Conservation (phyloP, 2,797 vertebrate genomes). For the Pantherophis alleghaniensis region DNA sequence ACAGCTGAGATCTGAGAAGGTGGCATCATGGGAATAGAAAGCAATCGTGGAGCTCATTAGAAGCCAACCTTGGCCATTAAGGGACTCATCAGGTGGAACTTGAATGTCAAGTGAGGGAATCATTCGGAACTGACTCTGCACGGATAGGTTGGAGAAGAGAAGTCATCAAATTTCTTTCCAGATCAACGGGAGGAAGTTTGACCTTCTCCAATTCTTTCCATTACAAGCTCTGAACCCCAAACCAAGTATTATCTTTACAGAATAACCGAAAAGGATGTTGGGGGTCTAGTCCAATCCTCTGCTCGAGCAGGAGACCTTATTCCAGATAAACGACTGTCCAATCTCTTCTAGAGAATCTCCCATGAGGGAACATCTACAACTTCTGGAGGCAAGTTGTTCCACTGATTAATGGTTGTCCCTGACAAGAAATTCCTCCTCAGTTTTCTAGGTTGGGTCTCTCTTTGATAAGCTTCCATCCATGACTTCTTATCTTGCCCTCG, state of each 20-base stretch:
- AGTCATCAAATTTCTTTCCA: background rate
- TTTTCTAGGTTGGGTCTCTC: background rate
- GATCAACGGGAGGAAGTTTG: background rate
- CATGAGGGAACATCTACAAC: background rate
- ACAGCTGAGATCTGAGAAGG: background rate
- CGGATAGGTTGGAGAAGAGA: background rate
- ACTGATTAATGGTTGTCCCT: background rate
- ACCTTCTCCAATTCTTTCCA: background rate
- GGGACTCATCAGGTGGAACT: background rate
- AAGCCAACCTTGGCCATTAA: background rate
- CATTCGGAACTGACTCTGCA: background rate
- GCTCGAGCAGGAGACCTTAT: too few species aligned
- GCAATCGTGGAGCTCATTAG: conserved; percentile 2
- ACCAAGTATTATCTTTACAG: background rate
- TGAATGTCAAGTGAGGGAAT: conserved; percentile 1
- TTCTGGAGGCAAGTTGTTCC: background rate
- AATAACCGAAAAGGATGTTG: too few species aligned
- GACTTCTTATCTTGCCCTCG: background rate
- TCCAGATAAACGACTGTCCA: background rate
- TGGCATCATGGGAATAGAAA: background rate
- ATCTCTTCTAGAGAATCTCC: background rate
- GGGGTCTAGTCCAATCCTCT: too few species aligned
- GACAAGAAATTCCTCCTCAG: background rate
- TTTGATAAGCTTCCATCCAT: background rate
- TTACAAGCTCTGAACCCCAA: too few species aligned